These are phyloP conservation scores for Thaleichthys pacificus DNA, from an alignment of 2,797 vertebrate species.

Conservation along the genomic window DNA sequence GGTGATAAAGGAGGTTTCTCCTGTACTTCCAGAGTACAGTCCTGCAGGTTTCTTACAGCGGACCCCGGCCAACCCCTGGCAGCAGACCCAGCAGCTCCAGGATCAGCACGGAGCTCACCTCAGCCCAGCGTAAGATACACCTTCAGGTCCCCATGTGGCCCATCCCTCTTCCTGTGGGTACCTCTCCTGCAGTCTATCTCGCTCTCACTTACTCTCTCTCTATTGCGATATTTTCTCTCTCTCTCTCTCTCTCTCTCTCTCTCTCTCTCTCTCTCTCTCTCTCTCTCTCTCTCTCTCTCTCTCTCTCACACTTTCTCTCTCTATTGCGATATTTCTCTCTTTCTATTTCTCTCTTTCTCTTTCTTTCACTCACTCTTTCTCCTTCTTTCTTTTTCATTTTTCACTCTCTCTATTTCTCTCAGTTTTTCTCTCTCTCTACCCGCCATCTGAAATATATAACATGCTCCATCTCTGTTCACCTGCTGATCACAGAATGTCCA, in stretches of 20 bases:
- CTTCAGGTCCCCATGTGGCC: no score
- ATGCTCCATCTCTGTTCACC: neutral
- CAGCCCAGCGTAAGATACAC: constrained; percentile 67
- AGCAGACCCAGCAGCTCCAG: constrained; percentile 65
- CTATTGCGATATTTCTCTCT: neutral
- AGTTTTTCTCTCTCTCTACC: neutral
- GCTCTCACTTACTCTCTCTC: neutral
- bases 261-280: neutral
- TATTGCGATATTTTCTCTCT: neutral
- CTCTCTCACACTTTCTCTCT: neutral
- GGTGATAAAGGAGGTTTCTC: constrained; percentile 6
- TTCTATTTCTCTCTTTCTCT: neutral
- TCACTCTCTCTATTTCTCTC: neutral
- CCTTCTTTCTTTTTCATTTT: neutral
- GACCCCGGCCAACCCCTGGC: constrained; percentile 77
- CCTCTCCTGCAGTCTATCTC: neutral
- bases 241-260: neutral
- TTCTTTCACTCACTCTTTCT: neutral
- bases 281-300: neutral
- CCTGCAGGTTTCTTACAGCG: constrained; percentile 80
- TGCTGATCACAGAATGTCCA: constrained; percentile 68
- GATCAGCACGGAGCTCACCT: constrained; percentile 59
- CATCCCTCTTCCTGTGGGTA: neutral
- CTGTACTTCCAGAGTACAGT: constrained; percentile 65
- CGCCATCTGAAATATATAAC: no score